These are phyloP conservation scores for Gastracanthus pulcherrimus DNA, from an alignment of 2,888 invertebrate species.

Conservation along the genomic window DNA sequence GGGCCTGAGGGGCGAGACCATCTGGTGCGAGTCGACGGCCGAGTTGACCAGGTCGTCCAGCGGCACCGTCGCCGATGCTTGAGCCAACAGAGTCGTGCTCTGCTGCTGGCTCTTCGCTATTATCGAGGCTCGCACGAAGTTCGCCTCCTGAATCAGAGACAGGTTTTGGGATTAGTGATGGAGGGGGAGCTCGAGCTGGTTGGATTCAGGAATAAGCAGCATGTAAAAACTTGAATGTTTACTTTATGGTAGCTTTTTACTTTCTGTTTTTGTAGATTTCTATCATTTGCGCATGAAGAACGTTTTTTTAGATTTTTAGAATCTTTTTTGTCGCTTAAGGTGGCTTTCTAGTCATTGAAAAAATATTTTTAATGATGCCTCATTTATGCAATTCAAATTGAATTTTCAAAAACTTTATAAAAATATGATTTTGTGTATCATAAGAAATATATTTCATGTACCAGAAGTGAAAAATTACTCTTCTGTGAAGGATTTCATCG, in stretches of 20 bases:
- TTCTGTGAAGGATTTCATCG: too few species aligned
- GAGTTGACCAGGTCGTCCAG: slow-evolving; percentile 78
- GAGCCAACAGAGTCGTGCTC: slow-evolving; percentile 68
- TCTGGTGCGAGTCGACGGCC: slow-evolving; percentile 79
- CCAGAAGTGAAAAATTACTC: too few species aligned
- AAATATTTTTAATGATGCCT: too few species aligned
- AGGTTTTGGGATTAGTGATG: background rate
- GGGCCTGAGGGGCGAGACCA: slow-evolving; percentile 72
- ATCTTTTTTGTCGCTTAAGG: too few species aligned
- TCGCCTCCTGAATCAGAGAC: slow-evolving; percentile 35
- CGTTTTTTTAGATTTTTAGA: too few species aligned
- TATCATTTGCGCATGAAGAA: too few species aligned
- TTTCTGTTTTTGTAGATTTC: too few species aligned
- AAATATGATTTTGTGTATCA: too few species aligned
- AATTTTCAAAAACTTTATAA: too few species aligned
- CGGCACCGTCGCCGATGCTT: slow-evolving; percentile 24
- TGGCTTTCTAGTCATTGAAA: too few species aligned
- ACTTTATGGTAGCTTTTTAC: background rate
- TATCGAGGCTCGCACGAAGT: slow-evolving; percentile 68
- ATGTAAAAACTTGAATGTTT: background rate
- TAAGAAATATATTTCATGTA: too few species aligned
- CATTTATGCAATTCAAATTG: too few species aligned
- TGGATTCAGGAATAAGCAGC: background rate
- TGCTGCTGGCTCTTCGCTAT: slow-evolving; percentile 67
- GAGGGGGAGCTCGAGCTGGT: background rate